Percentiles rank a stretch among this genome's conserved stretches.
These are phyloP conservation scores for Jaculus jaculus DNA, from an alignment of 2,113 vertebrate species.

Conservation along the genomic window DNA sequence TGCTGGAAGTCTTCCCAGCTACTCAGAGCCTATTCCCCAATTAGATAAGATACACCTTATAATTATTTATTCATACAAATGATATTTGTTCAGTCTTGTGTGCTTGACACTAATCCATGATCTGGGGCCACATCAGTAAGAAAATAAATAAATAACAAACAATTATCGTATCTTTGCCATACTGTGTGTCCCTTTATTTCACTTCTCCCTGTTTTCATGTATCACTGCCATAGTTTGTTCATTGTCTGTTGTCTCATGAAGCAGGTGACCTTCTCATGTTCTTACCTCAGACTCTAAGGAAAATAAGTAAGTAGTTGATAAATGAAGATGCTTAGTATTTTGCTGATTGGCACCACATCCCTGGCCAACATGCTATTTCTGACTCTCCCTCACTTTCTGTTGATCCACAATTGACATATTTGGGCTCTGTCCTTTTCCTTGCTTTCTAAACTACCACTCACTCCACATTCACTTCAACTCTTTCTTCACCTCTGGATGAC, in stretches of 20 bases:
- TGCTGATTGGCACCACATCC: background rate
- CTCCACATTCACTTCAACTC: background rate
- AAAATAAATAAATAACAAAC: background rate
- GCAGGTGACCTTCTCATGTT: background rate
- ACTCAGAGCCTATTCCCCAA: too few relatives aligned
- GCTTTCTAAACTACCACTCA: background rate
- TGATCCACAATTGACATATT: background rate
- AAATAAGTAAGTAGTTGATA: too few relatives aligned
- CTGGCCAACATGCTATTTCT: too few relatives aligned
- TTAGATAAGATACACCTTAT: background rate
- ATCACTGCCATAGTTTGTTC: background rate
- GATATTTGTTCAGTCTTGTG: background rate
- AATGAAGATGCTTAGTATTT: background rate
- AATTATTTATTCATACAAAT: background rate
- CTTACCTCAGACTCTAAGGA: background rate
- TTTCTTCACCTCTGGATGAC: background rate
- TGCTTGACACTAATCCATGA: background rate
- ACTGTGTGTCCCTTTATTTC: background rate
- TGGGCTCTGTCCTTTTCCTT: background rate
- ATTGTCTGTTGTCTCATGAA: background rate
- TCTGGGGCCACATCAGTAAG: background rate
- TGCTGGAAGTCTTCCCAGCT: background rate
- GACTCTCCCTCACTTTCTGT: background rate
- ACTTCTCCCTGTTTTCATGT: background rate
- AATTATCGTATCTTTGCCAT: background rate